Conservation (phyloP, 2,113 vertebrate genomes). For the Saccopteryx leptura region DNA sequence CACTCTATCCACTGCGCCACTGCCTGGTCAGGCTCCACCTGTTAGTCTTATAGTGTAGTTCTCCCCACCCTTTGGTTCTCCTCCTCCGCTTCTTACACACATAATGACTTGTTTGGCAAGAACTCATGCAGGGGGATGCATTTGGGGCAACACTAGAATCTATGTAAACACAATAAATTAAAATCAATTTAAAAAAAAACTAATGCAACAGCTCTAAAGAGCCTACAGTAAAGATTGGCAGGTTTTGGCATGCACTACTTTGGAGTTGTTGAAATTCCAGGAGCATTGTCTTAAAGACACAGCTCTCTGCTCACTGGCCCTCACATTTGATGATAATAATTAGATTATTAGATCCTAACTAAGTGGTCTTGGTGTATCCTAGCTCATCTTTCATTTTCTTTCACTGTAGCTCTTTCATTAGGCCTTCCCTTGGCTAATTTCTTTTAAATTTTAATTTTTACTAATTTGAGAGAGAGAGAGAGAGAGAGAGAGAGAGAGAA, state of each 20-base stretch:
- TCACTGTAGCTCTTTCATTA: neutral
- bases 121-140: neutral
- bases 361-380: slow-evolving; percentile 49
- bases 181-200: too few relatives aligned
- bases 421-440: too few relatives aligned
- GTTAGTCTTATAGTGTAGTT: slow-evolving; percentile 73
- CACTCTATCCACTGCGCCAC: too few relatives aligned
- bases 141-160: too few relatives aligned
- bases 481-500: too few relatives aligned
- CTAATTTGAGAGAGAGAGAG: too few relatives aligned
- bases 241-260: slow-evolving; percentile 59
- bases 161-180: too few relatives aligned
- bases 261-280: slow-evolving; percentile 52
- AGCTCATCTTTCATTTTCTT: slow-evolving; percentile 50
- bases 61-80: slow-evolving; percentile 54
- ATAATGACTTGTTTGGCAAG: slow-evolving; percentile 62
- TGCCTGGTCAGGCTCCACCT: too few relatives aligned
- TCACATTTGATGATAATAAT: slow-evolving; percentile 45
- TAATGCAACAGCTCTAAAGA: neutral
- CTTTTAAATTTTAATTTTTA: too few relatives aligned
- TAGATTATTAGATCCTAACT: slow-evolving; percentile 3
- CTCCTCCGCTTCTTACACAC: slow-evolving; percentile 41
- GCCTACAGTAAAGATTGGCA: slow-evolving; percentile 26
- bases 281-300: slow-evolving; percentile 56
- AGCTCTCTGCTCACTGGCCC: slow-evolving; percentile 16